These are phyloP conservation scores for Xiphydria camelus DNA, from an alignment of 2,888 invertebrate species.

Conservation along the genomic window DNA sequence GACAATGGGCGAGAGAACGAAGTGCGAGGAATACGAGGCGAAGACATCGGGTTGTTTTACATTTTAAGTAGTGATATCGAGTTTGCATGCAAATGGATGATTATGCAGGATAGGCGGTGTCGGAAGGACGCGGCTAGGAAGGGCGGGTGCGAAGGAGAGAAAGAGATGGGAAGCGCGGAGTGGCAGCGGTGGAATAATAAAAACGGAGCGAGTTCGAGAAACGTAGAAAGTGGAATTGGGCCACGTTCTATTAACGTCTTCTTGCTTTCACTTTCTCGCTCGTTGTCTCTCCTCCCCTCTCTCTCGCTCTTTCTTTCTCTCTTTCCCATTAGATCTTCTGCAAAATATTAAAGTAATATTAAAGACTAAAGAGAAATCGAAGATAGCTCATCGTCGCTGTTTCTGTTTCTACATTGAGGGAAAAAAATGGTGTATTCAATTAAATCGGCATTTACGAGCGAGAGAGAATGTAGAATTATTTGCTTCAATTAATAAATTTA, in stretches of 20 bases:
- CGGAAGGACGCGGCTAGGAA: conserved; percentile 8
- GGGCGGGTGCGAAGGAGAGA: conserved; percentile 4
- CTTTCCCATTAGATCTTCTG: no score
- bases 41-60: conserved; percentile 54
- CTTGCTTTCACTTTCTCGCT: background rate
- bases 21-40: background rate
- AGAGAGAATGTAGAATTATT: no score
- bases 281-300: conserved; percentile 13
- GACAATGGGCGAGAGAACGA: conserved; percentile 12
- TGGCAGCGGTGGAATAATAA: conserved; percentile 12
- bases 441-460: no score
- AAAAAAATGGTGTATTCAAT: no score
- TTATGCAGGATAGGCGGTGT: conserved; percentile 54
- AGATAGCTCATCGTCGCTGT: no score
- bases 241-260: conserved; percentile 22
- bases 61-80: conserved; percentile 60
- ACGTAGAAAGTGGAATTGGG: conserved; percentile 46
- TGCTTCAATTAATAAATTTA: no score
- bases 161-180: conserved; percentile 15
- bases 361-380: no score
- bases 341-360: no score
- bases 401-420: no score
- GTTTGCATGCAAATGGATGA: conserved; percentile 65
- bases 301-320: conserved; percentile 13
- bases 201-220: conserved; percentile 18